Base-by-base conservation (phyloP, 2,888 invertebrate genomes). In the Steinernema hermaphroditum region DNA sequence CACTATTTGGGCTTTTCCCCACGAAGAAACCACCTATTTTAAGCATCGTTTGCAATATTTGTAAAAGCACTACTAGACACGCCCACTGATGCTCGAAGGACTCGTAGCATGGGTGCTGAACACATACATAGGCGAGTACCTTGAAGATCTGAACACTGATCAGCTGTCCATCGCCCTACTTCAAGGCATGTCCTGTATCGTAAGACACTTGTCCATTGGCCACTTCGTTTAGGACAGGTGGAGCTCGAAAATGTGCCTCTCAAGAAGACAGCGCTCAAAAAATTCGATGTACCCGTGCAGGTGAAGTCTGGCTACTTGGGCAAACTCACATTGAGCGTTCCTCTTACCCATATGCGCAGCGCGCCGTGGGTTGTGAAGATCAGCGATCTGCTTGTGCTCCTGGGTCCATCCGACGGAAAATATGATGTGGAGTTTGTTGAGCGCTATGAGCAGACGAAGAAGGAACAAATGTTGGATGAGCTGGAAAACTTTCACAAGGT, bases 191-290 rank as follows among this genome's bases (percentile, higher is more conserved):
- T 71, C n/a, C n/a, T n/a, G n/a, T n/a, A n/a, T n/a, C n/a, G n/a
- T n/a, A n/a, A n/a, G n/a, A n/a, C n/a, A n/a, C n/a, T n/a, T n/a
- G n/a, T n/a, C n/a, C n/a, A n/a, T n/a, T n/a, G n/a, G n/a, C n/a
- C n/a, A n/a, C n/a, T n/a, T n/a, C n/a, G n/a, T n/a, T n/a, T n/a
- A 97, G 97, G 98, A 78, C 94, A 95, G 89, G 94, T 97, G 76
- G 96, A 96, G 87, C 89, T 98, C 80, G 97, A 98, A 89, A 96
- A 97, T 90, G 91, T 98, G 72, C 97, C 97, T 0, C 89, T 98
- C 71, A 93, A 93, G 86, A 93, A 92, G 87, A 94, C 95, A 91
- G 96, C 96, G 0, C 89, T 98, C 72, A 91, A 93, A 72, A 92
- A 93, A 85, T 90, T 96, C 83, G 96, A 95, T 46, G 89, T 97